phyloP scores from a whole-genome alignment of 2,797 vertebrate genomes.

The Geotrypetes seraphini region DNA sequence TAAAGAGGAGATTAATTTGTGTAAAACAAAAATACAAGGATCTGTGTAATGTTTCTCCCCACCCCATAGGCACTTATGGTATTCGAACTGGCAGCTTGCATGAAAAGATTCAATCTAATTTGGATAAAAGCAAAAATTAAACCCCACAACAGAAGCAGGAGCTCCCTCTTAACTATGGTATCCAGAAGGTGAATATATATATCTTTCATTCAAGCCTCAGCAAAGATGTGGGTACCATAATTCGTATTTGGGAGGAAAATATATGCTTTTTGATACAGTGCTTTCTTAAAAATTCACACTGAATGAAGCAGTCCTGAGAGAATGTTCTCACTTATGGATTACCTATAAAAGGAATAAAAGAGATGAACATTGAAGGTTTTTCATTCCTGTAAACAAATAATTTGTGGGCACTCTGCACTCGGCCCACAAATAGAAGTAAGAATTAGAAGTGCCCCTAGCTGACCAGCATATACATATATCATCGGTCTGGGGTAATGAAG shows the following conservation, averaged over 20 bases:
- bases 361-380: conserved; percentile 53
- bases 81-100: too few species aligned
- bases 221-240: background rate
- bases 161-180: too few species aligned
- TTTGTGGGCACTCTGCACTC: conserved; percentile 50
- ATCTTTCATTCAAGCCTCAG: conserved; percentile 3
- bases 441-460: conserved; percentile 66
- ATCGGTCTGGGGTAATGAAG: conserved; percentile 80
- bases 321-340: conserved; percentile 60
- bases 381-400: conserved; percentile 64
- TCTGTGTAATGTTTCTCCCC: too few species aligned
- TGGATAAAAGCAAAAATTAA: too few species aligned
- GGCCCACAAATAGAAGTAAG: conserved; percentile 50
- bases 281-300: conserved; percentile 41
- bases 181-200: conserved; percentile 6
- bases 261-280: conserved; percentile 25
- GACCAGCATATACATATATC: conserved; percentile 72
- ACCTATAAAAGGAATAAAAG: conserved; percentile 64
- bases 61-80: too few species aligned
- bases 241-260: background rate
- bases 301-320: conserved; percentile 41
- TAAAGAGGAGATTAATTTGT: too few species aligned
- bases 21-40: too few species aligned
- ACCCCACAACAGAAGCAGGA: too few species aligned
- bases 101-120: too few species aligned